Evolutionary conservation across 1,140 invertebrate species (phyloP), one percentile per base, ranked within the genome.

Genomic region (Hermatobates lingyangjiaoensis): DNA sequence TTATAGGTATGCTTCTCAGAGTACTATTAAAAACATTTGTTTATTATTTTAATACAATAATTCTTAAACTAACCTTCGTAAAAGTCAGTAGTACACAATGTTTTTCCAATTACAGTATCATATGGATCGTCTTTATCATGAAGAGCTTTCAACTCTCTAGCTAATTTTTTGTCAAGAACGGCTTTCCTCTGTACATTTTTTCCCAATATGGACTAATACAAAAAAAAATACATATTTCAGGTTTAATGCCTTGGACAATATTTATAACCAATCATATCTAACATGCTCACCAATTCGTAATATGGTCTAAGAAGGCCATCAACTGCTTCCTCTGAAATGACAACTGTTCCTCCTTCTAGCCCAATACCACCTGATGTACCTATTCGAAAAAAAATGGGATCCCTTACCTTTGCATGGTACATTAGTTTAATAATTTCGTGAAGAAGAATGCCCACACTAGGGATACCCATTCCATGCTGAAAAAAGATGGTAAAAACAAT

Each of bases 81-180:
- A 66, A 98, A 98, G 66, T 98, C 94, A 59, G 90, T 81, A 3
- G 92, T 88, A 65, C 91, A 96, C 74, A 97, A 83, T 0, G 94
- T 98, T 64, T 83, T 93, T 25, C 95, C 95, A 27, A 74, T 74
- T 21, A 90, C 73, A 1, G 84, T 88, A 15, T 87, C 80, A 62
- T 90, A 94, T 0, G 83, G 83, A 63, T 87, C 83, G 54, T 86
- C 80, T 2, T 76, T 71, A 54, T 80, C 71, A 0, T 81, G 74
- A 38, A 89, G 65, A 0, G 72, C 72, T 56, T 81, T 79, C 2
- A 98, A 64, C 58, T 94, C 87, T 26, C 80, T 71, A 15, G 75
- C 75, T 45, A 98, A 64, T 40, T 81, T 74, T 54, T 75, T 74
- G 62, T 98, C 89, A 27, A 96, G 66, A 60, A 83, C 77, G 0